Evolutionary conservation across 2,888 invertebrate species (phyloP), one percentile per base, ranked within the genome.

Genomic region (Phalangium opilio): DNA sequence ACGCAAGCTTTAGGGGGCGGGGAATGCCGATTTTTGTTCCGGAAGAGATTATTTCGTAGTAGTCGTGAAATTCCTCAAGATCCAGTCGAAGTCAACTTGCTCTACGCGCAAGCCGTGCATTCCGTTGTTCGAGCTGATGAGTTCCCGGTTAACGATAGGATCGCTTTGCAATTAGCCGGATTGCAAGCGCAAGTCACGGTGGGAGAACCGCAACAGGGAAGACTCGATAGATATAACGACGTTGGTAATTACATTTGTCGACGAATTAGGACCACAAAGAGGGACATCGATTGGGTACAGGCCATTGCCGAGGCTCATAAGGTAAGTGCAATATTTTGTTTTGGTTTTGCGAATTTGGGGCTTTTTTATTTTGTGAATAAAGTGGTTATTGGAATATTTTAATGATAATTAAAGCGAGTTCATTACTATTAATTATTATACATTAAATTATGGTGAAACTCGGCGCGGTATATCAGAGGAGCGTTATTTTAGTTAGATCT

Each of bases 121-220:
- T 83, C 83, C 63, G 89, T 93, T 42, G 91, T 91, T 3, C 89
- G 87, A 83, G 77, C 83, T 70, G 91, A 93, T 67, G 89, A 91
- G 67, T 91, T 87, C 65, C 89, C 89, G 0, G 87, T 93, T 7
- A 87, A 86, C 33, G 89, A 90, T 69, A 86, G 90, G 67, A 89
- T 91, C 45, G 89, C 90, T 0, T 73, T 93, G 2, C 91, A 93
- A 65, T 69, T 93, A 58, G 91, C 91, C 0, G 93, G 93, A 17
- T 72, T 93, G 12, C 91, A 93, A 66, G 87, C 89, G 11, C 91
- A 91, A 68, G 91, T 91, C 40, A 79, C 87, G n/a, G 73, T 90
- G 44, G 90, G 90, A 11, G 85, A 89, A 70, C 81, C 81, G 1
- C 58, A 52, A 47, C 57, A 59, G 38, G 56, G 55, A 19, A 81